A percentile compares a stretch with the other conserved stretches of the same genome.
These are phyloP conservation scores for Brenthis ino DNA, from an alignment of 2,888 invertebrate genomes.

Conservation along the genomic window DNA sequence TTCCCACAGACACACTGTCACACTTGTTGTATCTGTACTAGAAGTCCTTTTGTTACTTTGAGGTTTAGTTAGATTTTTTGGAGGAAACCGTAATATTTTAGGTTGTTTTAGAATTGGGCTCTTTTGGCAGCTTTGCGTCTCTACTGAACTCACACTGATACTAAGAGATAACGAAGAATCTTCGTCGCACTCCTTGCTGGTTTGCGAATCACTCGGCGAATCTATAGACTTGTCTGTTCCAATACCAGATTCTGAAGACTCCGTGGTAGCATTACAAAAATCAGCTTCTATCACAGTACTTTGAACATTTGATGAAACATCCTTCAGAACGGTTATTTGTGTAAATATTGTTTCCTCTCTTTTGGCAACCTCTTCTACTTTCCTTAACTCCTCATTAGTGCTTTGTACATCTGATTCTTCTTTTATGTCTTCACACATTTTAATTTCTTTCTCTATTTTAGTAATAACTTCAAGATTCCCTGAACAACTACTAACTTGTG, in stretches of 20 bases:
- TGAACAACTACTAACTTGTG: slow-evolving; percentile 67
- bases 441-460: slow-evolving; percentile 44
- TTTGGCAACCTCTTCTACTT: slow-evolving; percentile 67
- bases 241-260: slow-evolving; percentile 74
- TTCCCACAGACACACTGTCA: slow-evolving; percentile 89
- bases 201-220: slow-evolving; percentile 74
- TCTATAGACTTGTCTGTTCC: slow-evolving; percentile 77
- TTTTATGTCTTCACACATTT: slow-evolving; percentile 42
- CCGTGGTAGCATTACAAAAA: slow-evolving; percentile 68
- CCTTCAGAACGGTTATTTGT: slow-evolving; percentile 75
- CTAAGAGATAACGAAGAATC: slow-evolving; percentile 74
- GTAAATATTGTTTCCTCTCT: slow-evolving; percentile 74
- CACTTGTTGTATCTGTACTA: slow-evolving; percentile 73
- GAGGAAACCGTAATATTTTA: slow-evolving; percentile 91
- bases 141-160: slow-evolving; percentile 70
- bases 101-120: slow-evolving; percentile 91
- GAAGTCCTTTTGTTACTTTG: slow-evolving; percentile 62
- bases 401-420: slow-evolving; percentile 42
- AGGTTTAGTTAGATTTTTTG: slow-evolving; percentile 69
- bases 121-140: slow-evolving; percentile 75
- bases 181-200: slow-evolving; percentile 77
- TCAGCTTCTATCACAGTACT: slow-evolving; percentile 73
- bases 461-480: slow-evolving; percentile 61
- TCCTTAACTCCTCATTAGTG: slow-evolving; percentile 54
- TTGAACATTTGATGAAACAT: slow-evolving; percentile 73